Percentiles rank a stretch among this genome's conserved stretches.
Conservation (phyloP, 53 echinoderm and acorn worm genomes). For the Zoroaster sp. region DNA sequence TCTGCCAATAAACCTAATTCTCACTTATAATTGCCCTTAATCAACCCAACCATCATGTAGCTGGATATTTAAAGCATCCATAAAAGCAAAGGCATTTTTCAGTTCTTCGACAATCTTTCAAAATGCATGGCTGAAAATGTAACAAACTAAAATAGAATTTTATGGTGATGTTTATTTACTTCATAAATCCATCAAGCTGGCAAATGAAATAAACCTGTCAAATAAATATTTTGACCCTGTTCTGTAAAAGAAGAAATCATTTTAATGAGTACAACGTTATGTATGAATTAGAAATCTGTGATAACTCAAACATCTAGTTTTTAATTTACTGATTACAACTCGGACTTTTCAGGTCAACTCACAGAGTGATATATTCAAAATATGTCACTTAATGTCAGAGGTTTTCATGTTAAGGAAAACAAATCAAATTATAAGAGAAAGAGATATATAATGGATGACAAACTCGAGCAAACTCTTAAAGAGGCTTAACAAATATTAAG, state of each 20-base stretch:
- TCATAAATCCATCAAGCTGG: slow-evolving; percentile 14
- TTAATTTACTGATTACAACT: not conserved
- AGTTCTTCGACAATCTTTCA: not conserved
- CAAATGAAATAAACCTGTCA: slow-evolving; percentile 17
- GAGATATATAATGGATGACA: no score
- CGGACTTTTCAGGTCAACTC: not conserved
- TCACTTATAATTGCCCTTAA: no score
- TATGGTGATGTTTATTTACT: not conserved
- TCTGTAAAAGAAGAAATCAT: not conserved
- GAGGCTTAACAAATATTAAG: no score
- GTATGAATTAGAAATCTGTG: not conserved
- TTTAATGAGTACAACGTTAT: not conserved
- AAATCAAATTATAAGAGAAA: no score
- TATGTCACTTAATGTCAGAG: no score
- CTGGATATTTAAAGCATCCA: no score
- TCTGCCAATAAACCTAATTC: no score
- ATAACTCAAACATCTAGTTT: not conserved
- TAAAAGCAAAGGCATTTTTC: no score
- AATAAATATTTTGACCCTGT: not conserved
- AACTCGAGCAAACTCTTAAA: no score
- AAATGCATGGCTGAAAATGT: not conserved
- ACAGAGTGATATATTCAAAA: no score
- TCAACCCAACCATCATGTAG: no score
- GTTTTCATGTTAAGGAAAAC: no score
- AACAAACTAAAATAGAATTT: not conserved